phyloP scores from a whole-genome alignment of 2,113 vertebrate species.

The Barbus barbus region DNA sequence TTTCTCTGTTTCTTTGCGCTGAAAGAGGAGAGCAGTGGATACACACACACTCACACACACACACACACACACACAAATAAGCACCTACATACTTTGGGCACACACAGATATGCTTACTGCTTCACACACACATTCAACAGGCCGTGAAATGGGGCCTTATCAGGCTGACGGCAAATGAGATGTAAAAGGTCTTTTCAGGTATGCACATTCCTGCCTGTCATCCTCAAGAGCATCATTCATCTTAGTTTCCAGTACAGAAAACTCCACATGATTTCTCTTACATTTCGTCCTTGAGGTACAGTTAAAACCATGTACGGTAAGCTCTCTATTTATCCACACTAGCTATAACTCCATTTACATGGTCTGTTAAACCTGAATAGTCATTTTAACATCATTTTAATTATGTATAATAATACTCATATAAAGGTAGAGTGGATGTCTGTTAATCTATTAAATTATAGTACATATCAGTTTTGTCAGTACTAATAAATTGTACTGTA shows the following conservation, averaged over 20 bases:
- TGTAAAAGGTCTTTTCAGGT: constrained; percentile 33
- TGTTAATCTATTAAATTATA: background rate
- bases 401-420: background rate
- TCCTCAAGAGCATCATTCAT: constrained; percentile 20
- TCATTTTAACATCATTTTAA: background rate
- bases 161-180: constrained; percentile 18
- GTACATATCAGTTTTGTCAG: background rate
- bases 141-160: constrained; percentile 31
- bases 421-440: background rate
- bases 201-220: constrained; percentile 22
- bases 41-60: constrained; percentile 40
- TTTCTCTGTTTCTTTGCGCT: constrained; percentile 62
- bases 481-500: background rate
- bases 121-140: constrained; percentile 36
- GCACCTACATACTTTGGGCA: constrained; percentile 7
- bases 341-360: background rate
- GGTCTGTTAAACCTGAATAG: background rate
- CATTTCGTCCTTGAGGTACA: constrained; percentile 22
- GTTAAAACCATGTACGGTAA: background rate
- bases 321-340: background rate
- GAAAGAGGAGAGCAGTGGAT: constrained; percentile 62
- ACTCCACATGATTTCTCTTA: background rate
- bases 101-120: background rate
- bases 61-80: constrained; percentile 34
- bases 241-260: constrained; percentile 8